Evolutionary conservation across 2,888 invertebrate species (phyloP).

Genomic region (Dinocampus coccinellae): DNA sequence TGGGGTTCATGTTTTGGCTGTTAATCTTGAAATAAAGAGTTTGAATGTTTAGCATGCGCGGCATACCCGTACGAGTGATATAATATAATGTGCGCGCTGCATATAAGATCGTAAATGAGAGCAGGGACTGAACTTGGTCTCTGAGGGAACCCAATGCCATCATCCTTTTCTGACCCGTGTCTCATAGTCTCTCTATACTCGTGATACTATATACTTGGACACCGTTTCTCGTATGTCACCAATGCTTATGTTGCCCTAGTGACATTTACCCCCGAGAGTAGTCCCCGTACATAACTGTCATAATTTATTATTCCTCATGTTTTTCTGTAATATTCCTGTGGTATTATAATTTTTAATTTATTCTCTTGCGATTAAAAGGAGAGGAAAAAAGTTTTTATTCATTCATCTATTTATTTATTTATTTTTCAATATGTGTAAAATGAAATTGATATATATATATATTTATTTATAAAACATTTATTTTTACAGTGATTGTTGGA

Average conservation of each 20-base stretch:
- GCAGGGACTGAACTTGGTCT: slow-evolving; percentile 53
- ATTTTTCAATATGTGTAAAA: too few species aligned
- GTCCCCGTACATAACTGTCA: slow-evolving; percentile 24
- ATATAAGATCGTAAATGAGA: slow-evolving; percentile 62
- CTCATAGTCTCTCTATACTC: slow-evolving; percentile 33
- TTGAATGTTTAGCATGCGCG: slow-evolving; percentile 57
- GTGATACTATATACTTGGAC: slow-evolving; percentile 11
- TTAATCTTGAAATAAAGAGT: slow-evolving; percentile 48
- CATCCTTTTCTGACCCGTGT: slow-evolving; percentile 54
- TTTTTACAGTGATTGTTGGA: too few species aligned
- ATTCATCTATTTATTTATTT: too few species aligned
- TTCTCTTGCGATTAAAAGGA: neutral
- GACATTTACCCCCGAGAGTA: slow-evolving; percentile 48
- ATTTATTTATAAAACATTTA: too few species aligned
- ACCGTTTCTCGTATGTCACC: slow-evolving; percentile 37
- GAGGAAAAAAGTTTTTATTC: too few species aligned
- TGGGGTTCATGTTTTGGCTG: neutral
- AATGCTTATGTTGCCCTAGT: slow-evolving; percentile 42
- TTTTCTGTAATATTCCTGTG: neutral
- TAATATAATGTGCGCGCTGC: slow-evolving; percentile 62
- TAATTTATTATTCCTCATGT: slow-evolving; percentile 15
- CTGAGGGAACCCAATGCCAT: slow-evolving; percentile 54
- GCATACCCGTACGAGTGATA: slow-evolving; percentile 51
- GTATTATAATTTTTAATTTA: slow-evolving; percentile 3
- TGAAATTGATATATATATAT: too few species aligned